phyloP scores from a whole-genome alignment of 2,888 invertebrate species.

The Crocallis elinguaria region DNA sequence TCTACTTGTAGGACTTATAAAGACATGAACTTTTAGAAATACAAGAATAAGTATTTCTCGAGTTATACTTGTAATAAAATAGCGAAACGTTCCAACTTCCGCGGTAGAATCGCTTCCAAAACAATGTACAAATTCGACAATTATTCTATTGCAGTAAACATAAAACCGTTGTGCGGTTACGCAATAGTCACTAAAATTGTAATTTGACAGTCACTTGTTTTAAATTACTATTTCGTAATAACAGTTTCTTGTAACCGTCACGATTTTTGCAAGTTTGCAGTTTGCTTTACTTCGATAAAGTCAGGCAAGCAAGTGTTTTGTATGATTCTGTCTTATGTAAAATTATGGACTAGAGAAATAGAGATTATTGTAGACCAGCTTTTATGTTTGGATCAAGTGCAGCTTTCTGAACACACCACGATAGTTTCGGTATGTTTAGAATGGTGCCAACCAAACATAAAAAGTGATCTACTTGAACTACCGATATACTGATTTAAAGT shows the following conservation, averaged over 20 bases:
- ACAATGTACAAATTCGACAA: constrained; percentile 19
- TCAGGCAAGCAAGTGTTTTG: background rate
- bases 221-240: constrained; percentile 34
- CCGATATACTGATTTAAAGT: too few relatives aligned
- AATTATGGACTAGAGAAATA: too few relatives aligned
- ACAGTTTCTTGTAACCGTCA: constrained; percentile 17
- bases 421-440: too few relatives aligned
- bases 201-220: constrained; percentile 36
- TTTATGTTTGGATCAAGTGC: too few relatives aligned
- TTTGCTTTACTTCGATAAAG: constrained; percentile 1
- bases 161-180: constrained; percentile 26
- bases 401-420: too few relatives aligned
- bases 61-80: constrained; percentile 16
- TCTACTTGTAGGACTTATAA: too few relatives aligned
- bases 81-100: constrained; percentile 12
- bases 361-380: too few relatives aligned
- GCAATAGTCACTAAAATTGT: constrained; percentile 30
- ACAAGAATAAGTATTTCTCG: background rate
- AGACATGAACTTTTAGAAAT: background rate
- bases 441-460: too few relatives aligned
- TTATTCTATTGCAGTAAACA: constrained; percentile 23
- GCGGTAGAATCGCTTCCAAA: constrained; percentile 17
- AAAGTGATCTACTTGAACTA: too few relatives aligned
- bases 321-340: too few relatives aligned
- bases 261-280: constrained; percentile 23